A percentile compares a stretch with the other conserved stretches of the same genome.
Conservation (phyloP, 2,797 vertebrate genomes). For the Coregonus sp. region DNA sequence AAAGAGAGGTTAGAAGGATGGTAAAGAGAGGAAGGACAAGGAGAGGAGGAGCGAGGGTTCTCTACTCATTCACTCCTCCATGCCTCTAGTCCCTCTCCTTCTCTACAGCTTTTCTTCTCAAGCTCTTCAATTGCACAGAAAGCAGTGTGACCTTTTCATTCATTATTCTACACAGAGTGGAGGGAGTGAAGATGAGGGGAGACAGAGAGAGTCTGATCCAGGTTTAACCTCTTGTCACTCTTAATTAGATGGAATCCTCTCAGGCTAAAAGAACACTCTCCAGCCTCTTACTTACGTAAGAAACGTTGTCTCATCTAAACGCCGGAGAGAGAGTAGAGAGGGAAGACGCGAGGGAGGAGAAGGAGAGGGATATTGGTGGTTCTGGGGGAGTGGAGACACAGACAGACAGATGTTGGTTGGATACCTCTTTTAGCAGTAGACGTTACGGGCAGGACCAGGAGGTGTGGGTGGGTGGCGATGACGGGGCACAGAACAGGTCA, state of each 20-base stretch:
- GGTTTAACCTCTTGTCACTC: constrained; percentile 16
- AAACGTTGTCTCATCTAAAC: constrained; percentile 6
- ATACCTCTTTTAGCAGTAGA: background rate
- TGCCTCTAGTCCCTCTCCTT: background rate
- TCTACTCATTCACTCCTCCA: background rate
- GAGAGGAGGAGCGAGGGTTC: no score
- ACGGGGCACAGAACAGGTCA: no score
- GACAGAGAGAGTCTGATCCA: background rate
- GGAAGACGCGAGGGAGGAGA: constrained; percentile 84
- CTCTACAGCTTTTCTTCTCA: background rate
- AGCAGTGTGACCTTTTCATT: background rate
- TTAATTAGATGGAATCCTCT: constrained; percentile 10
- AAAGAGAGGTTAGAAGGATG: no score
- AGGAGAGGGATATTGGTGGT: constrained; percentile 49
- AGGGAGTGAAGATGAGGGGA: background rate
- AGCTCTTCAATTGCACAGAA: background rate
- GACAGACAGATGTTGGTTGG: background rate
- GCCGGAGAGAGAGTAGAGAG: background rate
- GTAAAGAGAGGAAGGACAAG: no score
- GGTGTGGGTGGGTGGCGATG: background rate
- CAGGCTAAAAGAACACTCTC: background rate
- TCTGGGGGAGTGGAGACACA: background rate
- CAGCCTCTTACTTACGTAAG: constrained; percentile 1
- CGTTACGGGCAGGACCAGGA: background rate
- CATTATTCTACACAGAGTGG: background rate